phyloP scores from a whole-genome alignment of 2,113 vertebrate genomes.

The Sula dactylatra region DNA sequence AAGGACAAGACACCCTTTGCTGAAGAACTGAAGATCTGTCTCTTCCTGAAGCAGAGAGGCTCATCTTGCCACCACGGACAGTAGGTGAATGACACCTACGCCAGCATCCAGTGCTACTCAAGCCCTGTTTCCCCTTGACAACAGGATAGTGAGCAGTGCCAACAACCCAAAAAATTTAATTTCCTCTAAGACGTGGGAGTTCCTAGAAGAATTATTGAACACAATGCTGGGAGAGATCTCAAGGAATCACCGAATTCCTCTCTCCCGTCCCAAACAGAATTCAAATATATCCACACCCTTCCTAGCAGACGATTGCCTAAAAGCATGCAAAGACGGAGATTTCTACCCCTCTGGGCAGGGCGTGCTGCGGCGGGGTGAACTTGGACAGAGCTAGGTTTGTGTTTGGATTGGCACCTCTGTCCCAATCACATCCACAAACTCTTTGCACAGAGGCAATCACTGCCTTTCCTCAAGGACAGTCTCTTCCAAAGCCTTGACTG shows the following conservation, averaged over 20 bases:
- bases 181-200: background rate
- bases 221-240: background rate
- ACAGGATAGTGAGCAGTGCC: background rate
- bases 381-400: background rate
- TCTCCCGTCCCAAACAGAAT: background rate
- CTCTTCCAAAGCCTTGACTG: background rate
- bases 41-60: background rate
- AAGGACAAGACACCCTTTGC: background rate
- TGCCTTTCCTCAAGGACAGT: background rate
- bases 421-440: background rate
- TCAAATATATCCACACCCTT: background rate
- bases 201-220: background rate
- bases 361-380: rapidly evolving
- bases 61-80: background rate
- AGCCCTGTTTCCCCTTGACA: background rate
- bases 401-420: background rate
- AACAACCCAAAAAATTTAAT: background rate
- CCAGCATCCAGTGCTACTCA: background rate
- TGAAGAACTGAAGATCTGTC: background rate
- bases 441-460: background rate
- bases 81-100: background rate
- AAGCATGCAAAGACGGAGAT: background rate
- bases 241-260: background rate
- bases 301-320: background rate
- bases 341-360: background rate